Conservation (phyloP, 2,113 vertebrate species). For the Engystomops pustulosus region DNA sequence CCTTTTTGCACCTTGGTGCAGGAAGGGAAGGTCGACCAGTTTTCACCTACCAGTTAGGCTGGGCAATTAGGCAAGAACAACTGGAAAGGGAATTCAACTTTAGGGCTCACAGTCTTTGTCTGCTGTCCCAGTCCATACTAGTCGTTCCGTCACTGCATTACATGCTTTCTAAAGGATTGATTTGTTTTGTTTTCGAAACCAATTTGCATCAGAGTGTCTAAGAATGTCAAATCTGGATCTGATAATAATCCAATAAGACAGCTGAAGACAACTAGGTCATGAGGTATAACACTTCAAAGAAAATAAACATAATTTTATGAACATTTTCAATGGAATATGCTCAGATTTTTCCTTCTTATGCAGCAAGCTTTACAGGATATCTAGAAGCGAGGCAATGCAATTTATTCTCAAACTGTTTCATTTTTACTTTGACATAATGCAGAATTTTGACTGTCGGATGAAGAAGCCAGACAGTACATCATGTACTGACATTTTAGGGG, state of each 20-base stretch:
- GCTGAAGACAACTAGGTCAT: background rate
- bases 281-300: background rate
- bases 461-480: constrained; percentile 1
- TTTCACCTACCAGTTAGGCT: no score
- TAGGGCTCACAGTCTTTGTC: no score
- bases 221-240: no score
- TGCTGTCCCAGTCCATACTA: no score
- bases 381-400: background rate
- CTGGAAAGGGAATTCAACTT: no score
- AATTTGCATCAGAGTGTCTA: no score
- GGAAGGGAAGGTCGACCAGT: no score
- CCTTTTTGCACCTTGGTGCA: no score
- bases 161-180: no score
- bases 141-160: no score
- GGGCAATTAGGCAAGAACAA: no score
- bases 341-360: background rate
- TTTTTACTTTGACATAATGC: background rate
- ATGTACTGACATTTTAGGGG: constrained; percentile 29
- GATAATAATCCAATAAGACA: background rate
- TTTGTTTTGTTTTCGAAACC: no score
- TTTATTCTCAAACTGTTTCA: background rate
- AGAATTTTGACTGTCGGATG: background rate
- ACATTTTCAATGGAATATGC: background rate
- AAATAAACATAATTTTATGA: background rate
- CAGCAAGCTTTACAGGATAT: background rate